These are phyloP conservation scores for Allobates femoralis DNA, from an alignment of 2,797 vertebrate genomes.

Conservation along the genomic window DNA sequence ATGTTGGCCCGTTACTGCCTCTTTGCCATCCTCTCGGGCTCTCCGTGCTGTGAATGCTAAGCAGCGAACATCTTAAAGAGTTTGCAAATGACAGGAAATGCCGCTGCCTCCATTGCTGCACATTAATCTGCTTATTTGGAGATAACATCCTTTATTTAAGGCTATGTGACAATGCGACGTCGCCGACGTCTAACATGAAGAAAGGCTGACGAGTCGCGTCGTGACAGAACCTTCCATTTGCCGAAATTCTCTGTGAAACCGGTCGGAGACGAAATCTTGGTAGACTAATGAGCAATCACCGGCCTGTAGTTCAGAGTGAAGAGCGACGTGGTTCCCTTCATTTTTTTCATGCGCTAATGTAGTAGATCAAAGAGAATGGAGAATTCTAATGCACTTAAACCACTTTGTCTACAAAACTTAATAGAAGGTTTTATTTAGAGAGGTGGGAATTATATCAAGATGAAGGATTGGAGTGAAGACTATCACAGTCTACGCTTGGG, in stretches of 20 bases:
- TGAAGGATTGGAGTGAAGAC: not conserved
- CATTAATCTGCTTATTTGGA: conserved; percentile 42
- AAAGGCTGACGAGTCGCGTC: conserved; percentile 4
- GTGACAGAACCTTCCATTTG: conserved; percentile 23
- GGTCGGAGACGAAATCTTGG: conserved; percentile 7
- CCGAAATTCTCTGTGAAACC: not conserved
- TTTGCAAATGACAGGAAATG: conserved; percentile 20
- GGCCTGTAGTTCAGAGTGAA: not conserved
- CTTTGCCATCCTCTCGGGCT: conserved; percentile 27
- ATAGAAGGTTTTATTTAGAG: conserved; percentile 16
- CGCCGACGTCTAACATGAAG: not conserved
- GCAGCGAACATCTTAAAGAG: not conserved
- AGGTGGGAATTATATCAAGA: not conserved
- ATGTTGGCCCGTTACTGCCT: conserved; percentile 23
- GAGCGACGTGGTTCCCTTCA: not conserved
- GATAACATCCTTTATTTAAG: conserved; percentile 27
- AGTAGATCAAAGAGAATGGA: conserved; percentile 22
- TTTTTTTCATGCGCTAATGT: conserved; percentile 15
- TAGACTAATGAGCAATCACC: conserved; percentile 30
- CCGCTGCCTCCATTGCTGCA: not conserved
- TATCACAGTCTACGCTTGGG: not conserved
- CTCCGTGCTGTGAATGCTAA: conserved; percentile 40
- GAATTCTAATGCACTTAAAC: conserved; percentile 13
- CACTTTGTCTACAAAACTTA: conserved; percentile 32
- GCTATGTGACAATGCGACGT: conserved; percentile 1